Percentiles rank a stretch among this genome's conserved stretches.
phyloP scores from a whole-genome alignment of 2,888 invertebrate species.

The Nephrocerus scutellatus region DNA sequence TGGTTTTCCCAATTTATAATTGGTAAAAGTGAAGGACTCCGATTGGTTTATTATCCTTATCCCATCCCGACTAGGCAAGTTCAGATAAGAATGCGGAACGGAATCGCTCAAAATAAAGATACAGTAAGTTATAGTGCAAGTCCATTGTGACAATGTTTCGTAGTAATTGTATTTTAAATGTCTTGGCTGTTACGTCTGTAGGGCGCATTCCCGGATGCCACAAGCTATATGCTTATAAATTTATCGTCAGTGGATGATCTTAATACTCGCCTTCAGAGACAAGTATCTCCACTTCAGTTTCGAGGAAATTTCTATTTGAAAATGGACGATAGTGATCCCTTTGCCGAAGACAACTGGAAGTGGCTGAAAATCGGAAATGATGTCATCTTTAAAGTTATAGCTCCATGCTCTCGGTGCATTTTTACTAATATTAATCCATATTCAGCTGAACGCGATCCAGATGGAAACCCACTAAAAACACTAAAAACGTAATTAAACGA shows the following conservation, averaged over 20 bases:
- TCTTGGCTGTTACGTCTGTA: conserved; percentile 15
- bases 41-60: conserved; percentile 57
- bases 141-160: too few relatives aligned
- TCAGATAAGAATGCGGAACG: conserved; percentile 30
- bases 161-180: conserved; percentile 3
- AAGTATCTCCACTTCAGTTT: conserved; percentile 54
- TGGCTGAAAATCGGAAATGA: conserved; percentile 59
- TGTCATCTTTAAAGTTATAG: conserved; percentile 30
- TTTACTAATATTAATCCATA: conserved; percentile 63
- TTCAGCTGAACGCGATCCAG: conserved; percentile 55
- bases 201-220: conserved; percentile 62
- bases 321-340: conserved; percentile 53
- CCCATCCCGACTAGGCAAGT: conserved; percentile 35
- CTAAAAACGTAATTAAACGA: conserved; percentile 52
- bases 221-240: conserved; percentile 62
- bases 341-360: conserved; percentile 65
- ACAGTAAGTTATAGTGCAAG: conserved; percentile 22
- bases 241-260: conserved; percentile 61
- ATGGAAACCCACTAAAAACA: conserved; percentile 59
- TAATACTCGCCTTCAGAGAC: conserved; percentile 51
- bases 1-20: conserved; percentile 59
- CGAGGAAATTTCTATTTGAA: conserved; percentile 64
- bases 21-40: conserved; percentile 49
- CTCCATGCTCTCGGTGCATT: conserved; percentile 54
- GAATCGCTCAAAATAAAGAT: conserved; percentile 19